These are phyloP conservation scores for Globodera ellingtonae DNA, from an alignment of 1,140 invertebrate genomes.

Conservation along the genomic window DNA sequence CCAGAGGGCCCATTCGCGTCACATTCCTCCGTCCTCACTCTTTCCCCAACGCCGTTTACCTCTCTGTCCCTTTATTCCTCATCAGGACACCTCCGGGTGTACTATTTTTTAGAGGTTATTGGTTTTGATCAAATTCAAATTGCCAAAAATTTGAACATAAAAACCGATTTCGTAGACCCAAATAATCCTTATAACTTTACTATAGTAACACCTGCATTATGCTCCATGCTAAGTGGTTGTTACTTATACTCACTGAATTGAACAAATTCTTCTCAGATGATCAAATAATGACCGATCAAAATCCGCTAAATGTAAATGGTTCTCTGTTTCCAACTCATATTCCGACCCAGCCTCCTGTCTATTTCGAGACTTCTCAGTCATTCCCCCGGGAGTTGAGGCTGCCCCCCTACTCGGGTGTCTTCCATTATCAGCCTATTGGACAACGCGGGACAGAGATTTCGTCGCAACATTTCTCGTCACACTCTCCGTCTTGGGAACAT, in stretches of 20 bases:
- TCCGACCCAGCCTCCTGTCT: not conserved
- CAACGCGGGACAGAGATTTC: not conserved
- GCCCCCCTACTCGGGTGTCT: not conserved
- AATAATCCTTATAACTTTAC: no score
- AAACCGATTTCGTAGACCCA: no score
- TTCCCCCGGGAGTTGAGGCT: not conserved
- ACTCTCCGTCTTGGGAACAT: not conserved
- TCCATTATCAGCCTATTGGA: not conserved
- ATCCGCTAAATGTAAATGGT: not conserved
- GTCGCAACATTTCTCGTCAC: not conserved
- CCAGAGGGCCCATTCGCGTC: not conserved
- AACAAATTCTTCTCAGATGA: no score
- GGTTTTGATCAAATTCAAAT: no score
- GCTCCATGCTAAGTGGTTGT: no score
- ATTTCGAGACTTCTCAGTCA: not conserved
- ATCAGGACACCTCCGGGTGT: no score
- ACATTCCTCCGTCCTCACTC: not conserved
- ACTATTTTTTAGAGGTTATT: no score
- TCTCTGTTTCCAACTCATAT: not conserved
- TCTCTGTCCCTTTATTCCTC: not conserved
- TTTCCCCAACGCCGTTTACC: not conserved
- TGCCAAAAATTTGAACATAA: no score
- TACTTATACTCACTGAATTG: no score
- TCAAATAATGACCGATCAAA: not conserved
- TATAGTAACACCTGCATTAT: no score